Conservation (phyloP, 1,140 invertebrate genomes). For the Eueides isabella region DNA sequence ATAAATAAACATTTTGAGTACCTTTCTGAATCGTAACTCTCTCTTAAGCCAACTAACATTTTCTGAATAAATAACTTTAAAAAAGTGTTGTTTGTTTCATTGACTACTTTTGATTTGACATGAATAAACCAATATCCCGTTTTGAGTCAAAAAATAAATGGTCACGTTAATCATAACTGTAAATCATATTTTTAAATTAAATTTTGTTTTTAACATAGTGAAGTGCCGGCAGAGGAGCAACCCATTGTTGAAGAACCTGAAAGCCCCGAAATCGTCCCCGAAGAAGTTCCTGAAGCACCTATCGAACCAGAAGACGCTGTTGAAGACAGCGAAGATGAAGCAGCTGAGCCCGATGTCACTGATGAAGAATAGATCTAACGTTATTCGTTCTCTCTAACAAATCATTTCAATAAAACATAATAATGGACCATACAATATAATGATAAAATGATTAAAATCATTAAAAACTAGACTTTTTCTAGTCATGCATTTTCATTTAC, state of each 20-base stretch:
- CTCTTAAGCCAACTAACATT: too few relatives aligned
- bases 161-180: too few relatives aligned
- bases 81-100: too few relatives aligned
- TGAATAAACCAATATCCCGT: too few relatives aligned
- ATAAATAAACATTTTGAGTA: too few relatives aligned
- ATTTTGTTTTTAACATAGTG: slow-evolving; percentile 44
- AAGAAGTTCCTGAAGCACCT: slow-evolving; percentile 32
- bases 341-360: slow-evolving; percentile 78
- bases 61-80: too few relatives aligned
- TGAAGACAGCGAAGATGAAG: slow-evolving; percentile 76
- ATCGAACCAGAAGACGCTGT: slow-evolving; percentile 56
- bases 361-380: slow-evolving; percentile 69
- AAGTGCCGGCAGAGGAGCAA: slow-evolving; percentile 60
- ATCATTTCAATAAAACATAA: slow-evolving; percentile 6
- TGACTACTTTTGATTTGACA: too few relatives aligned
- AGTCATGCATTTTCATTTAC: slow-evolving; percentile 46
- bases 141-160: too few relatives aligned
- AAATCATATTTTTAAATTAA: too few relatives aligned
- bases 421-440: neutral
- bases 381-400: neutral
- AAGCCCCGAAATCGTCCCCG: slow-evolving; percentile 56
- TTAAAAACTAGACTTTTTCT: slow-evolving; percentile 36
- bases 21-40: too few relatives aligned
- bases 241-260: slow-evolving; percentile 75
- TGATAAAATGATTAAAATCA: neutral